Conservation (phyloP, 2,113 vertebrate species). For the Mus pahari region DNA sequence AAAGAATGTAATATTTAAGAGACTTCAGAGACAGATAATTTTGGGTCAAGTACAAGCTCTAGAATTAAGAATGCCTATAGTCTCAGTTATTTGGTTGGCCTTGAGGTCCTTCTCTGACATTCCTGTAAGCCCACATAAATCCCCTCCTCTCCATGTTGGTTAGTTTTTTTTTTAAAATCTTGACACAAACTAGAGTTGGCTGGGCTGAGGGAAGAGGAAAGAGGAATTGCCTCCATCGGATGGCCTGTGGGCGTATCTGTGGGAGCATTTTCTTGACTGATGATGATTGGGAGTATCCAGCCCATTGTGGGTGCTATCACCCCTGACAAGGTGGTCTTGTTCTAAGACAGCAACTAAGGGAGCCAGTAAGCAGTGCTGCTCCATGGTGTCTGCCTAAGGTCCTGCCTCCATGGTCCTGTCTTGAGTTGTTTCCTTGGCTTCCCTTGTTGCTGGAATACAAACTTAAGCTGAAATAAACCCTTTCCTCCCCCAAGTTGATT, state of each 20-base stretch:
- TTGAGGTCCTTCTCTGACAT: background rate
- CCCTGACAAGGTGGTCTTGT: background rate
- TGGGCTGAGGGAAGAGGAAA: background rate
- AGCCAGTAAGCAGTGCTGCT: background rate
- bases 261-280: background rate
- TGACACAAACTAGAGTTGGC: background rate
- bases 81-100: background rate
- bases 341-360: background rate
- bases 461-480: background rate
- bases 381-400: background rate
- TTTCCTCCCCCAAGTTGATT: background rate
- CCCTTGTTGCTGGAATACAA: background rate
- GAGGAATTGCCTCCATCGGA: background rate
- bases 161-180: background rate
- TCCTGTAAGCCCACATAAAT: background rate
- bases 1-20: background rate
- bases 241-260: background rate
- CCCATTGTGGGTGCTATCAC: background rate
- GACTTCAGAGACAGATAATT: background rate
- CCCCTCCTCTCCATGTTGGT: background rate
- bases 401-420: background rate
- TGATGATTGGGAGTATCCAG: background rate
- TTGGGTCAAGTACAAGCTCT: conserved; percentile 10
- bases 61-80: background rate
- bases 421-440: background rate